Evolutionary conservation across 2,113 vertebrate species (phyloP).

Genomic region (cattle (Bos taurus)): DNA sequence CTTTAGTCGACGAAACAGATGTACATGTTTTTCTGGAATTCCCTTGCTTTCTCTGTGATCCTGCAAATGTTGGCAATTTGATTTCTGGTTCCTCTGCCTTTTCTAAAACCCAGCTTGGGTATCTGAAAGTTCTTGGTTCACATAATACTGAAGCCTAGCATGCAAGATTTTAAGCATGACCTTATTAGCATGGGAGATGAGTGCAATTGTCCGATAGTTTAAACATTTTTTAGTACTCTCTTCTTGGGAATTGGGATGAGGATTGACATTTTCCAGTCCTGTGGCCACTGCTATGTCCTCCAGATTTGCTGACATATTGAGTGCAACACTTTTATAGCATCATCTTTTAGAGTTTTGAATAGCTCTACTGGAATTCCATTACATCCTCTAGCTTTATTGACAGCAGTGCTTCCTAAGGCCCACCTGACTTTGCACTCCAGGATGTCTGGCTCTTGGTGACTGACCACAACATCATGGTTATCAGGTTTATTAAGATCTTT

Average conservation of each 20-base stretch:
- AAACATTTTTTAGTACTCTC: background rate
- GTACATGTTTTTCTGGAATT: background rate
- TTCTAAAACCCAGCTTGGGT: background rate
- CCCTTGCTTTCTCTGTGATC: background rate
- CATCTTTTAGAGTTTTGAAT: background rate
- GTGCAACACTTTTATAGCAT: background rate
- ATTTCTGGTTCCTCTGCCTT: background rate
- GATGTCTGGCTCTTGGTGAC: background rate
- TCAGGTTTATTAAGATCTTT: background rate
- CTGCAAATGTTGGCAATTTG: background rate
- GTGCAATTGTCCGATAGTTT: background rate
- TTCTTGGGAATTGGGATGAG: background rate
- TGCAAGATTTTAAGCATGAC: background rate
- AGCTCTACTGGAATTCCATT: background rate
- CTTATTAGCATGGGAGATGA: background rate
- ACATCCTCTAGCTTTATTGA: background rate
- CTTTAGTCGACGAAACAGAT: background rate
- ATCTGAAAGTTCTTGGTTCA: background rate
- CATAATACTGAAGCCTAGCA: background rate
- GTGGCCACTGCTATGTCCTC: background rate
- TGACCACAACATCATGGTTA: background rate
- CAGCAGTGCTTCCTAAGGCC: background rate
- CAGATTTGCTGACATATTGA: background rate
- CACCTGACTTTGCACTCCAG: background rate
- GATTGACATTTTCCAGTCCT: background rate